Conservation (phyloP, 2,113 vertebrate genomes). For the Thinocorus orbignyianus region DNA sequence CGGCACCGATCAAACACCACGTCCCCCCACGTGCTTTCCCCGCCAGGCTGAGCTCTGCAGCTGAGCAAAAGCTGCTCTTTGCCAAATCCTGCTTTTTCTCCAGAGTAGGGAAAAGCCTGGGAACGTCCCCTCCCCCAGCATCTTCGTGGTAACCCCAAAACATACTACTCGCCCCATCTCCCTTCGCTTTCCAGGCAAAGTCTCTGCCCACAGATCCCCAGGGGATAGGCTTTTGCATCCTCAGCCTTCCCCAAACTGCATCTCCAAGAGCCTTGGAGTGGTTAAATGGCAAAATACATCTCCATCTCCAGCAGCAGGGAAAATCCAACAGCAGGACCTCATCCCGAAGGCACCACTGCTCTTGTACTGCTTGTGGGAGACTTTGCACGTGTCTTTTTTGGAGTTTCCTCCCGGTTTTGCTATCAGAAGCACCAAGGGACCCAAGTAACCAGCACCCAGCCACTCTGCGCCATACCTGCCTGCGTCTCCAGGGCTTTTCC, state of each 20-base stretch:
- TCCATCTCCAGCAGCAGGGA: background rate
- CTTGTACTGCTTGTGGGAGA: background rate
- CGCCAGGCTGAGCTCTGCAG: background rate
- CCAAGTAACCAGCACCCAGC: fast-evolving
- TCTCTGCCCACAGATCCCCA: background rate
- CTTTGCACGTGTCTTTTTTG: fast-evolving
- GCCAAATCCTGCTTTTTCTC: background rate
- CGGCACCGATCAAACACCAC: background rate
- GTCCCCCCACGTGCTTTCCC: background rate
- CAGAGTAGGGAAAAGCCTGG: background rate
- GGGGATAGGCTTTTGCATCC: background rate
- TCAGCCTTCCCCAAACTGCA: background rate
- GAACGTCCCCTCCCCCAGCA: fast-evolving
- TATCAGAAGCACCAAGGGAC: background rate
- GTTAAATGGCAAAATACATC: fast-evolving
- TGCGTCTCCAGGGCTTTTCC: background rate
- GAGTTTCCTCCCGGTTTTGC: background rate
- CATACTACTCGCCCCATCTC: fast-evolving
- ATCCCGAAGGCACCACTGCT: fast-evolving
- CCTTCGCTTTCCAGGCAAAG: background rate
- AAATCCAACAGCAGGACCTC: fast-evolving
- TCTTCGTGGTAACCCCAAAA: too few relatives aligned
- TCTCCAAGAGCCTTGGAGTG: too few relatives aligned
- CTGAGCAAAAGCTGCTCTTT: background rate
- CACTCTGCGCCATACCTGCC: fast-evolving